Evolutionary conservation across 1,140 invertebrate species (phyloP).

Genomic region (Drosophila fuyamai): DNA sequence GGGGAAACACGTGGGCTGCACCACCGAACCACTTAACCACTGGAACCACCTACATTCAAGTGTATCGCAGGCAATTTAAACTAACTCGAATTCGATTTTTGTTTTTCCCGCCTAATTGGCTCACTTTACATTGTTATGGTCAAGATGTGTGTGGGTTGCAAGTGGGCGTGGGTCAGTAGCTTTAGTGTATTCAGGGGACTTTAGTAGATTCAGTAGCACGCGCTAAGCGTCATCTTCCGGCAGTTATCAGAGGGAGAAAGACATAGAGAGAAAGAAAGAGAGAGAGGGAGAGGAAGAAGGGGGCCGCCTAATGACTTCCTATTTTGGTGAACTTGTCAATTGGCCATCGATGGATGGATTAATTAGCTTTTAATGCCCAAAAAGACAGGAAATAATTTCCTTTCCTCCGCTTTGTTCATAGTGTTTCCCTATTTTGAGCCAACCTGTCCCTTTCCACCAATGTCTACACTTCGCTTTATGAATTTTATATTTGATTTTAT

Average conservation of each 20-base stretch:
- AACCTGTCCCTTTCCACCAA: too few species aligned
- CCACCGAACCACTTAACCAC: constrained; percentile 10
- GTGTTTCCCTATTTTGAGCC: constrained; percentile 1
- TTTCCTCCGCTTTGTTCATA: background rate
- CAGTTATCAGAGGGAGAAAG: background rate
- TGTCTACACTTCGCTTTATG: too few species aligned
- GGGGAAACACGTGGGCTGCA: constrained; percentile 24
- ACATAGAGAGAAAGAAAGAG: background rate
- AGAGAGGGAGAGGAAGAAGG: constrained; percentile 2
- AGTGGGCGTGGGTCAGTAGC: constrained; percentile 5
- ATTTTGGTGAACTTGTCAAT: constrained; percentile 47
- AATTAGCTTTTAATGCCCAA: constrained; percentile 48
- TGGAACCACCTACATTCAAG: constrained; percentile 15
- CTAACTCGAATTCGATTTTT: constrained; percentile 1
- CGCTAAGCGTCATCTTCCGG: constrained; percentile 15
- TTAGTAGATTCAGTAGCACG: constrained; percentile 26
- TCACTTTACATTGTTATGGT: constrained; percentile 9
- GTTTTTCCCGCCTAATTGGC: constrained; percentile 20
- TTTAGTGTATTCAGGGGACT: background rate
- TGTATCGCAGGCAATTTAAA: background rate
- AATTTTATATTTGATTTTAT: too few species aligned
- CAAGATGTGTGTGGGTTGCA: constrained; percentile 10
- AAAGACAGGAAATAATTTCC: constrained; percentile 33
- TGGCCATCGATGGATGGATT: constrained; percentile 39
- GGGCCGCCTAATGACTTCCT: constrained; percentile 43